Evolutionary conservation across 2,797 vertebrate genomes (phyloP).

Genomic region (Bovichtus diacanthus): DNA sequence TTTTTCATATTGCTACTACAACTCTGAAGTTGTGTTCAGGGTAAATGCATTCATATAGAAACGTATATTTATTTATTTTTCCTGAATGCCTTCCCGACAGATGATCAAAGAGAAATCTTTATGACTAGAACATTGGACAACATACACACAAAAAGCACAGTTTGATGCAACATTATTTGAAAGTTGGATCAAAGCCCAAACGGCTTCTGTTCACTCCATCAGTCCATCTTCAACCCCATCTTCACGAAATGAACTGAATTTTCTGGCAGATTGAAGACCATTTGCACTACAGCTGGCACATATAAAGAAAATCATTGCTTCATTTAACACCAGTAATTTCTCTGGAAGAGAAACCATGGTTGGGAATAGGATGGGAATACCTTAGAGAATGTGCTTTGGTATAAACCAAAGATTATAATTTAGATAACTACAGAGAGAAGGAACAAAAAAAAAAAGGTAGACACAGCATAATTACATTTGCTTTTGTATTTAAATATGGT

Average conservation of each 20-base stretch:
- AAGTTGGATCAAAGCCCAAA: constrained; percentile 57
- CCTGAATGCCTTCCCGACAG: neutral
- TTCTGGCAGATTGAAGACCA: constrained; percentile 74
- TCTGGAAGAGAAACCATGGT: constrained; percentile 64
- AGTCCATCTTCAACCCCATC: constrained; percentile 64
- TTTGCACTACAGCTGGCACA: constrained; percentile 77
- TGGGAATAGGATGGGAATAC: constrained; percentile 73
- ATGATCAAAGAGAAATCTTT: constrained; percentile 46
- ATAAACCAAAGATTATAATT: constrained; percentile 78
- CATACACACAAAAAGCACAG: constrained; percentile 31
- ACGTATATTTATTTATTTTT: neutral
- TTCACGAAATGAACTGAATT: constrained; percentile 66
- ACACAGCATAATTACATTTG: constrained; percentile 63
- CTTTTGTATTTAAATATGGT: constrained; percentile 66
- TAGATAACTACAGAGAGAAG: constrained; percentile 64
- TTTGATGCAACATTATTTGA: constrained; percentile 53
- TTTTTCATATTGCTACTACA: constrained; percentile 1
- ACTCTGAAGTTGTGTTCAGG: neutral
- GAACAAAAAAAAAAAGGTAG: constrained; percentile 45
- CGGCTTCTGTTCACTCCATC: constrained; percentile 30
- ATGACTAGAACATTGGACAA: constrained; percentile 21
- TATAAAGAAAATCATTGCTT: constrained; percentile 79
- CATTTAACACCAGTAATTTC: constrained; percentile 81
- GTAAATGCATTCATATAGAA: neutral
- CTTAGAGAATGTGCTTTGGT: constrained; percentile 70